Base-by-base conservation (phyloP, 2,113 vertebrate species). In the Salvelinus fontinalis region DNA sequence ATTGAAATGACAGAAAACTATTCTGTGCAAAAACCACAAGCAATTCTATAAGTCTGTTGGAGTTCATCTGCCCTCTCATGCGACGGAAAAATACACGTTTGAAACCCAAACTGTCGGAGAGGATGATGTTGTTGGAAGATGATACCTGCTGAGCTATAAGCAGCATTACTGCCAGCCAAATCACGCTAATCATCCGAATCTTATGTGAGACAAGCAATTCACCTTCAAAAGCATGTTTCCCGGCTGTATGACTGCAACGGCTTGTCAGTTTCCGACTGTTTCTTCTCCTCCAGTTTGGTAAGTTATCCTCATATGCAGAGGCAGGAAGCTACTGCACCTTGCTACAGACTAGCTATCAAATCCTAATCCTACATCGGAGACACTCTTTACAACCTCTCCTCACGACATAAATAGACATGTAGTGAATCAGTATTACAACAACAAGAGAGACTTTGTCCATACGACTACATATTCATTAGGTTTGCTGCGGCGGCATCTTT, bases 1-100 rank as follows among this genome's bases (percentile, higher is more conserved):
- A 70, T 62, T n/a, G 64, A 74, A 68, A 48, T 71, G 66, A 67
- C 71, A 69, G 31, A 54, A 60, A 71, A 62, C 44, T 72, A 78
- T 66, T 75, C 73, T 51, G 74, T 13, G 39, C 29, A 24, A 71
- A 29, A 1, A 0, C 22, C 27, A 75, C 26, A n/a, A 39, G n/a
- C 71, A 62, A 64, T 73, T 66, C 12, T 70, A 59, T 2, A 22
- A 66, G 59, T 3, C 51, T 12, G 26, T 62, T 14, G 16, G 20
- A 20, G 14, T 44, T 16, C 39, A 20, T 27, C 27, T 18, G 13
- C 13, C 44, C 48, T 67, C 14, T 48, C 44, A 67, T 0, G 54
- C 62, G 39, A 44, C n/a, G 64, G 12, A 62, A 71, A 44, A 70
- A 59, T 20, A 75, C 26, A 70, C 11, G 78, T 51, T 66, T 65